Conservation (phyloP, 2,113 vertebrate genomes). For the Lophotis ruficrista region DNA sequence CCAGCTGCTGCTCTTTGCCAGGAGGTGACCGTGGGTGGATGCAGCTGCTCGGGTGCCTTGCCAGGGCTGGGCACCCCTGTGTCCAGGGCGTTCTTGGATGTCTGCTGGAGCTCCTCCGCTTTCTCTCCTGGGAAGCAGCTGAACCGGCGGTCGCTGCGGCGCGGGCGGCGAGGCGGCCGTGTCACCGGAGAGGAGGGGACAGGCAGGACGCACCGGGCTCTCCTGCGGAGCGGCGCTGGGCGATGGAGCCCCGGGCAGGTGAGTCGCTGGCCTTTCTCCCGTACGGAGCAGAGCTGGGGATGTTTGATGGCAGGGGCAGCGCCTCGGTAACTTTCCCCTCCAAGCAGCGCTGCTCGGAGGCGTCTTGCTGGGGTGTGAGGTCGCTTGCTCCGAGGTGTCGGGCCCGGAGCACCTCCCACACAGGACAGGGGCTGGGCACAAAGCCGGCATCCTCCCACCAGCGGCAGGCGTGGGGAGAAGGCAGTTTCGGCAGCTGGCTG, state of each 20-base stretch:
- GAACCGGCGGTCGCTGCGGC: background rate
- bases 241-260: background rate
- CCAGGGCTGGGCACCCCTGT: background rate
- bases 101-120: background rate
- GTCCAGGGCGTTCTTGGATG: background rate
- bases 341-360: rapidly evolving
- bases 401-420: background rate
- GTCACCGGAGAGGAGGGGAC: background rate
- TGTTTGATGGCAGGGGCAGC: rapidly evolving
- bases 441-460: background rate
- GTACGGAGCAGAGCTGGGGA: rapidly evolving
- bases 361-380: rapidly evolving
- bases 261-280: background rate
- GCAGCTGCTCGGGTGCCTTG: background rate
- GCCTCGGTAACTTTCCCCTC: background rate
- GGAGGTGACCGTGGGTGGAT: background rate
- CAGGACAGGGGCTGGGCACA: background rate
- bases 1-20: background rate
- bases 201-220: background rate
- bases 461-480: background rate
- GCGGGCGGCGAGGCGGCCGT: background rate
- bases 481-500: slow-evolving; percentile 39
- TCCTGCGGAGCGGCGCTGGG: background rate
- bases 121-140: slow-evolving; percentile 3
- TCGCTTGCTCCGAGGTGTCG: background rate